Base-by-base conservation (phyloP, 2,888 invertebrate genomes). In the Amphipoea lucens region DNA sequence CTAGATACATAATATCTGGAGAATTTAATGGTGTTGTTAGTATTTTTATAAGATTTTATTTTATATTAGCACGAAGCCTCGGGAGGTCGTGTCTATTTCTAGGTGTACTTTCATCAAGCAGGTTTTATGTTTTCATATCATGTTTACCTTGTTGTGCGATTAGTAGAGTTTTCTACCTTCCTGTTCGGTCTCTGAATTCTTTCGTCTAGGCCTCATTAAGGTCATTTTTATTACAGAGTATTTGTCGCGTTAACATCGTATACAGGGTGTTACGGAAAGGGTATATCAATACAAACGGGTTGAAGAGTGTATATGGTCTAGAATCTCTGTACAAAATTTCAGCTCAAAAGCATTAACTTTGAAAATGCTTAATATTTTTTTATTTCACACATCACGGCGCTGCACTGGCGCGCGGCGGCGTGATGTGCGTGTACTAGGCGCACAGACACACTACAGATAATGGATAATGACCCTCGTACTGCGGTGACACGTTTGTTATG, bases 111-210 rank as follows among this genome's bases (percentile, higher is more conserved):
- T 82, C 77, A 76, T 80, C 45, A 51, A 71, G 54, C 65, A 71
- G 54, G 69, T 68, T 81, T 60, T 45, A 67, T 71, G 45, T 72
- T 76, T 75, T 79, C 67, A 69, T 48, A 40, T 72, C 65, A 74
- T 66, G 83, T 82, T 79, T 71, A 60, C 71, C 82, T 85, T 79
- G 72, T 51, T 63, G 12, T 76, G 29, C 48, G 70, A 80, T 76
- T 77, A 76, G 17, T 42, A 51, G 42, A 51, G 36, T 66, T 76
- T 54, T 51, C 29, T 74, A 76, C 42, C 76, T 83, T 83, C 74
- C 81, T 83, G 79, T 63, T 81, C 17, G 5, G 29, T 45, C 42
- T 77, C 67, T 78, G 45, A 68, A 68, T 77, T 76, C 48, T 80
- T 73, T 57, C 69, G 29, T 77, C 40, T 42, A 68, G n/a, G 57